Conservation (phyloP, 2,113 vertebrate species). For the Sturnus vulgaris region DNA sequence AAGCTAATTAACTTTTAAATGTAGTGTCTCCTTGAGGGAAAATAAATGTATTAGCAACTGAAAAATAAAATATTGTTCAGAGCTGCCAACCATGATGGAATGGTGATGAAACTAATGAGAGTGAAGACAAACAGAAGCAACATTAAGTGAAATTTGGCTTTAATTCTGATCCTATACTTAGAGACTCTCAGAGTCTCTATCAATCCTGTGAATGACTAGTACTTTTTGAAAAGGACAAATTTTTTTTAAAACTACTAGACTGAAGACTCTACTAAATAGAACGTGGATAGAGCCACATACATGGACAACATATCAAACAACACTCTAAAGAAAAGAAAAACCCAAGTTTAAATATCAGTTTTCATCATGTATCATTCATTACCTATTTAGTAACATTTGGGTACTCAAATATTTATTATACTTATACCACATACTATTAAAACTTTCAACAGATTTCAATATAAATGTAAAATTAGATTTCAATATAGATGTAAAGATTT, state of each 20-base stretch:
- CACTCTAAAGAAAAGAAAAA: background rate
- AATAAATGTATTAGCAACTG: background rate
- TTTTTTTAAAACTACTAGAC: background rate
- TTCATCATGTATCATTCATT: background rate
- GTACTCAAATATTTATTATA: background rate
- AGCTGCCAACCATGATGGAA: background rate
- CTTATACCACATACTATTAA: background rate
- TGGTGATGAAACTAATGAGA: background rate
- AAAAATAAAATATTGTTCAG: background rate
- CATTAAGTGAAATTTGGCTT: background rate
- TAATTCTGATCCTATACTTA: background rate
- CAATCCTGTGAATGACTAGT: background rate
- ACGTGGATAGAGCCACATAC: background rate
- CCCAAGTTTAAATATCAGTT: background rate
- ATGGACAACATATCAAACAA: background rate
- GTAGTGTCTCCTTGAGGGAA: background rate
- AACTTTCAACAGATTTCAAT: background rate
- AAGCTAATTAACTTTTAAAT: conserved; percentile 53
- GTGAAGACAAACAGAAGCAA: background rate
- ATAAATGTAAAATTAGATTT: background rate
- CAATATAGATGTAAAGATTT: too few relatives aligned
- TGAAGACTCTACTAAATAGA: background rate
- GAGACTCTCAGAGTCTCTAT: background rate
- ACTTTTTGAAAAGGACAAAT: background rate
- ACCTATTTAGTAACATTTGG: background rate